Evolutionary conservation across 2,888 invertebrate species (phyloP), one percentile per base, ranked within the genome.

Genomic region (Ophioninae sp.): DNA sequence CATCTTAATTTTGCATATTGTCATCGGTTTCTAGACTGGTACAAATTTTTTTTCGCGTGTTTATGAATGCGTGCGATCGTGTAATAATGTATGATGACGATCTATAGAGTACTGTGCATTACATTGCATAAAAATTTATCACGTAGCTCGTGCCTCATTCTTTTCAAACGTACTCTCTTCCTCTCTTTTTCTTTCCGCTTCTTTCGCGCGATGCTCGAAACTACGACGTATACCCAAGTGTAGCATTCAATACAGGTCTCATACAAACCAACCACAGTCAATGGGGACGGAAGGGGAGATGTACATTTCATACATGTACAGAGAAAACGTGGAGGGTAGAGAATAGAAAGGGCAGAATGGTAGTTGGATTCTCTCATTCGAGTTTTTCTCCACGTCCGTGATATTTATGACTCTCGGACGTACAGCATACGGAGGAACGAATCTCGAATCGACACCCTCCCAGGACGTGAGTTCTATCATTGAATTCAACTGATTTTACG

Each of bases 41-140:
- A 51, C 51, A 51, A 9, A 30, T 30, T 72, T 20, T 39, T n/a
- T 61, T 7, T 39, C 13, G 9, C 51, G 44, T 58, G 9, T 13
- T 5, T 44, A 13, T 6, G 22, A 2, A 30, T 56, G 17, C 30
- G n/a, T 23, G 17, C 7, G 59, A 41, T 23, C 65, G 41, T n/a
- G 63, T n/a, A 69, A 51, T 9, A 51, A 51, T 68, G 72, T 64
- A 76, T 72, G 41, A 39, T 30, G 30, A 30, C 30, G 30, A 30
- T 30, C 30, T 30, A 30, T 30, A 30, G 30, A 30, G 30, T 64
- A 41, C 41, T 73, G n/a, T 22, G 65, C 72, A 79, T 81, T 79
- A 81, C 79, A 84, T 82, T 79, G 77, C 83, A 84, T 86, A 84
- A 84, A 79, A 79, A 84, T 86, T 86, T 86, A 81, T 84, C 85